phyloP scores from a whole-genome alignment of 2,797 vertebrate species.

The Megalops cyprinoides region DNA sequence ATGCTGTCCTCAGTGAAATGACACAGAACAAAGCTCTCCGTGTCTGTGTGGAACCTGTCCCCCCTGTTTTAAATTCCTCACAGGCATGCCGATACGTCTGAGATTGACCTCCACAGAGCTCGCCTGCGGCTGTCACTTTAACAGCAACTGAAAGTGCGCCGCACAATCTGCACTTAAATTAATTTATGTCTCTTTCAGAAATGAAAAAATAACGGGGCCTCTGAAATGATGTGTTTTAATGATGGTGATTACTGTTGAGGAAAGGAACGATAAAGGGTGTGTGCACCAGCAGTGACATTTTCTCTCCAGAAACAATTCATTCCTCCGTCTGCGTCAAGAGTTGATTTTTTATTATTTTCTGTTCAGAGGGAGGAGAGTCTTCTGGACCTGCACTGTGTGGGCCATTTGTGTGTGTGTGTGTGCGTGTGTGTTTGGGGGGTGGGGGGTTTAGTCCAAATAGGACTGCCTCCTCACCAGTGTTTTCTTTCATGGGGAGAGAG shows the following conservation, averaged over 20 bases:
- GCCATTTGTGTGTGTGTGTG: too few species aligned
- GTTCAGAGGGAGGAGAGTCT: too few species aligned
- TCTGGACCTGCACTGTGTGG: too few species aligned
- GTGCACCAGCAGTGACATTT: too few species aligned
- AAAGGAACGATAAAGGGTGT: neutral
- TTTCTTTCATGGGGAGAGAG: too few species aligned
- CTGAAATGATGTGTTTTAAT: conserved; percentile 3
- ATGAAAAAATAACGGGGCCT: neutral
- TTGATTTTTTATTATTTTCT: neutral
- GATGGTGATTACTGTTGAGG: conserved; percentile 8
- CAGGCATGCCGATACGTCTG: neutral
- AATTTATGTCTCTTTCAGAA: conserved; percentile 14
- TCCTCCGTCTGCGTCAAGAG: too few species aligned
- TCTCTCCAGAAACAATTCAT: neutral
- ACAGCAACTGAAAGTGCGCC: neutral
- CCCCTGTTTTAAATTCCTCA: neutral
- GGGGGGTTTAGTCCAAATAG: too few species aligned
- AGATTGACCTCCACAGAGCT: neutral
- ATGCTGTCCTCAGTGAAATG: neutral
- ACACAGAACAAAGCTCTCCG: neutral
- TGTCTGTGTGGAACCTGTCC: neutral
- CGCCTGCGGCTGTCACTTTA: neutral
- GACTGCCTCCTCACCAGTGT: too few species aligned
- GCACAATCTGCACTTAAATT: conserved; percentile 2
- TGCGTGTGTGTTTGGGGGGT: too few species aligned